Conservation (phyloP, 2,113 vertebrate species). For the Calidris pugnax region DNA sequence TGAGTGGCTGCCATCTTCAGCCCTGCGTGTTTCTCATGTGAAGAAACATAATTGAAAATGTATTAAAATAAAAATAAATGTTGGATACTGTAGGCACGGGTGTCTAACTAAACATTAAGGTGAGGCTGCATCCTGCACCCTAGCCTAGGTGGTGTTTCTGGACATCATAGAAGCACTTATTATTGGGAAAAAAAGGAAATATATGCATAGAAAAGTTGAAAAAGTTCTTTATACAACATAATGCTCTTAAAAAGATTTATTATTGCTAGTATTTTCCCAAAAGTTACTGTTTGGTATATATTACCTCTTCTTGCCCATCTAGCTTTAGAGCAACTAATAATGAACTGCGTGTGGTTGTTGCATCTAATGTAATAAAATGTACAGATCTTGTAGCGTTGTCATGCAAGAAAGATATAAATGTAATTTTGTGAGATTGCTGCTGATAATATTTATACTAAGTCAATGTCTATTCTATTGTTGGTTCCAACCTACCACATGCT, state of each 20-base stretch:
- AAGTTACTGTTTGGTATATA: neutral
- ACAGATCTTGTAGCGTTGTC: neutral
- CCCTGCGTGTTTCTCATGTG: neutral
- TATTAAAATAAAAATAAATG: neutral
- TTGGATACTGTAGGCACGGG: neutral
- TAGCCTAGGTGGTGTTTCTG: neutral
- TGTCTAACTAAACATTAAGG: neutral
- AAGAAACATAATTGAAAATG: neutral
- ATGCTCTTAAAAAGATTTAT: neutral
- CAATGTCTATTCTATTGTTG: neutral
- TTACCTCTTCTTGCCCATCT: neutral
- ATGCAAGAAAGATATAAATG: neutral
- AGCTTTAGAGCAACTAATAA: neutral
- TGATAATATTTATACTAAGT: neutral
- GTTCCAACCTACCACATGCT: neutral
- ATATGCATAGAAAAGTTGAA: neutral
- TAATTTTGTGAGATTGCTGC: neutral
- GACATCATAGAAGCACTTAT: neutral
- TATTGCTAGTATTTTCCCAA: neutral
- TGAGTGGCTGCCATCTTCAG: neutral
- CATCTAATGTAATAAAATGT: neutral
- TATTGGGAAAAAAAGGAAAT: neutral
- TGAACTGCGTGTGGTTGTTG: neutral
- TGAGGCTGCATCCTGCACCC: neutral
- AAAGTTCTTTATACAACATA: neutral